Evolutionary conservation across 2,888 invertebrate genomes (phyloP).

Genomic region (Cabera pusaria): DNA sequence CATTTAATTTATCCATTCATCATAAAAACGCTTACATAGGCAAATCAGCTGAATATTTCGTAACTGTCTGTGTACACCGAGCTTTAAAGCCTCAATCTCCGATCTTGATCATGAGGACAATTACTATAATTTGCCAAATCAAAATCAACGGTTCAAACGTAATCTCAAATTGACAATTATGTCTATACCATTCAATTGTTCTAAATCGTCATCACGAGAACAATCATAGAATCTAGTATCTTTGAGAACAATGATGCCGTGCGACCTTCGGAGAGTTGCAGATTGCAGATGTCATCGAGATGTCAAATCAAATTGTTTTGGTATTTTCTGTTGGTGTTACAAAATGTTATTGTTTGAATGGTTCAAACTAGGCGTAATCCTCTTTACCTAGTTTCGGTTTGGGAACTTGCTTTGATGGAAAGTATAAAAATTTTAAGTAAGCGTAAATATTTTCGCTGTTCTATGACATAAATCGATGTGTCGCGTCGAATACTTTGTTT

Average conservation of each 20-base stretch:
- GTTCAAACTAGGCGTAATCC: no score
- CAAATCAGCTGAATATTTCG: no score
- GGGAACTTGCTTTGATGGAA: no score
- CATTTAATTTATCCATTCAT: no score
- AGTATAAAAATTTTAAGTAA: no score
- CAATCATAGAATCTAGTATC: no score
- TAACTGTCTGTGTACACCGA: background rate
- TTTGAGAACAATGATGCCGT: conserved; percentile 52
- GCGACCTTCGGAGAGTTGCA: conserved; percentile 41
- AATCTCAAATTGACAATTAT: conserved; percentile 68
- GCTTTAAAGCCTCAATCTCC: conserved; percentile 11
- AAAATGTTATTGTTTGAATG: background rate
- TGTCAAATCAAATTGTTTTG: conserved; percentile 20
- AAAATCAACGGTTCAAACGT: conserved; percentile 58
- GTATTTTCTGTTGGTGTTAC: conserved; percentile 8
- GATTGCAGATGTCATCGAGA: conserved; percentile 24
- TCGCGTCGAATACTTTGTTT: no score
- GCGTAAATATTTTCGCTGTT: no score
- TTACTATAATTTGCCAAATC: conserved; percentile 61
- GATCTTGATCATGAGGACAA: conserved; percentile 35
- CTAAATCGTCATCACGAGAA: conserved; percentile 55
- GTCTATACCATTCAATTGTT: conserved; percentile 65
- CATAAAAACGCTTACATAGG: no score
- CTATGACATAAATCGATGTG: no score
- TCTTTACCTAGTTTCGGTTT: no score